Base-by-base conservation (phyloP, 2,797 vertebrate species). In the Glossophaga mutica region DNA sequence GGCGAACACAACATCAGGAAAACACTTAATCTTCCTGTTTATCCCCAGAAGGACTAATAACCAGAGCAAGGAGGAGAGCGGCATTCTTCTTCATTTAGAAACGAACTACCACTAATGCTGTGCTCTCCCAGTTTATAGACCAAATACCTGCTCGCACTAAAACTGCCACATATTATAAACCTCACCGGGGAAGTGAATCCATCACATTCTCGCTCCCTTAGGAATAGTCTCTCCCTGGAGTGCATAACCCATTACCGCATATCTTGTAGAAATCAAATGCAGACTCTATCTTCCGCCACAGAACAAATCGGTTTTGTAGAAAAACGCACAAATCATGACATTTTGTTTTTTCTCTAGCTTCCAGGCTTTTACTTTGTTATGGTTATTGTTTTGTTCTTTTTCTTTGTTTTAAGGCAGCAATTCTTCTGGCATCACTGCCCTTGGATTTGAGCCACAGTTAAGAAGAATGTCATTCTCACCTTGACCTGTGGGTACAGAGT, bases 241-340 rank as follows among this genome's bases (percentile, higher is more conserved):
- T 94, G 59, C 90, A 92, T 76, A 94, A 94, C 89, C 96, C 91
- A 94, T 97, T 96, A 96, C 96, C 93, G 96, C 87, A 92, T 95
- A 94, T 96, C 96, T 96, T 93, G 94, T 96, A 94, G 96, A 94
- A 97, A 95, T 97, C 96, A 97, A 95, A 97, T 29, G 92, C 95
- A 94, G 96, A 73, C 91, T 95, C 95, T 83, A 29, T 90, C 85
- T 93, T 85, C 93, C 39, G 39, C 76, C 73, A 34, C 37, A 67
- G 87, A 96, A 94, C 96, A 97, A 95, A 97, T 96, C 34, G 14
- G 77, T 93, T 96, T 95, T 87, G 81, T 26, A 90, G 96, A 68
- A 95, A 96, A 97, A 94, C 62, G 84, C 91, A 92, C 91, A 96
- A 96, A 95, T 94, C 91, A 50, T 85, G 90, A 93, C 87, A 90